phyloP scores from a whole-genome alignment of 2,888 invertebrate species.

The Tinea semifulvella region DNA sequence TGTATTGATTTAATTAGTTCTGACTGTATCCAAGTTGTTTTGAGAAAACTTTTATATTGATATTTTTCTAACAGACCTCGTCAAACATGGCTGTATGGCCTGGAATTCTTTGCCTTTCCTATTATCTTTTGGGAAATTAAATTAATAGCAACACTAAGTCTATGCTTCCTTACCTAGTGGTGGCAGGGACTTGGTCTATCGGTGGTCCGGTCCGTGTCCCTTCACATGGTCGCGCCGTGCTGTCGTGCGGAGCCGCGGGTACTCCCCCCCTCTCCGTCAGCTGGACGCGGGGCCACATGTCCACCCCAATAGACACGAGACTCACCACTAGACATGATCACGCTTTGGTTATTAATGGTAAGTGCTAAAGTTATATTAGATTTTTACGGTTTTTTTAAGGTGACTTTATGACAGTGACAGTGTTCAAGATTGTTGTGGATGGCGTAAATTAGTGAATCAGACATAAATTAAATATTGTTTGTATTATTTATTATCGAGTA shows the following conservation, averaged over 20 bases:
- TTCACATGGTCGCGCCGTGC: slow-evolving; percentile 39
- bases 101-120: too few species aligned
- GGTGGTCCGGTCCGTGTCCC: slow-evolving; percentile 48
- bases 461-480: too few species aligned
- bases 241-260: slow-evolving; percentile 46
- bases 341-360: slow-evolving; percentile 49
- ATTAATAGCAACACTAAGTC: not conserved
- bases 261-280: slow-evolving; percentile 47
- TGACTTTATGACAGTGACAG: not conserved
- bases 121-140: too few species aligned
- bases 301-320: slow-evolving; percentile 53
- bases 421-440: too few species aligned
- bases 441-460: too few species aligned
- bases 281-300: slow-evolving; percentile 55
- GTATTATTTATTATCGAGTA: too few species aligned
- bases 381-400: not conserved
- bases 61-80: too few species aligned
- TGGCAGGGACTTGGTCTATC: slow-evolving; percentile 70
- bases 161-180: slow-evolving; percentile 44
- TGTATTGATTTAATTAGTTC: too few species aligned
- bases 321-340: slow-evolving; percentile 53
- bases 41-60: too few species aligned
- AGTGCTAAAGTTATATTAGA: too few species aligned
- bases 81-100: too few species aligned
- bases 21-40: too few species aligned